Conservation (phyloP, 1,140 invertebrate species). For the Bombus waltoni region DNA sequence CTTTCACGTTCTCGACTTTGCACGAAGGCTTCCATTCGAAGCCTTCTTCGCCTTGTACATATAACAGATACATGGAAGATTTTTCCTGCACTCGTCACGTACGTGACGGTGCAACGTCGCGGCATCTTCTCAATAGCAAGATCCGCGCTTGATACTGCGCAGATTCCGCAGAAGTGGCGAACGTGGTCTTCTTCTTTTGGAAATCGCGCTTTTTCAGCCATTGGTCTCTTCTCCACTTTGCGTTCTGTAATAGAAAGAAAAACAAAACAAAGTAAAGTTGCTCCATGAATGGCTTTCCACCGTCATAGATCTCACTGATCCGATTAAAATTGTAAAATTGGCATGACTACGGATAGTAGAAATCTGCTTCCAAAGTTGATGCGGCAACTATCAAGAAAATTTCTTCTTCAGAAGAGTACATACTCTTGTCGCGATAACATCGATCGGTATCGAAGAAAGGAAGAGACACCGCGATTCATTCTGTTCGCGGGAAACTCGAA, state of each 20-base stretch:
- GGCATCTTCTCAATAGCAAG: conserved; percentile 77
- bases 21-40: conserved; percentile 73
- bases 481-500: no score
- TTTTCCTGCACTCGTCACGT: conserved; percentile 81
- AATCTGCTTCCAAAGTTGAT: no score
- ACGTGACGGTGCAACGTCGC: conserved; percentile 71
- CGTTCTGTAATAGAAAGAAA: not conserved
- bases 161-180: conserved; percentile 72
- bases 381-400: no score
- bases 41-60: conserved; percentile 73
- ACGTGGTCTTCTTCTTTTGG: conserved; percentile 15
- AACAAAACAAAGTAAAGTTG: not conserved
- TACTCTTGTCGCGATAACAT: no score
- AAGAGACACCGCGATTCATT: no score
- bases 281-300: not conserved
- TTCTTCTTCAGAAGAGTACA: no score
- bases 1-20: not conserved
- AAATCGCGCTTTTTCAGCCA: not conserved
- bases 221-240: not conserved
- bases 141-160: conserved; percentile 37
- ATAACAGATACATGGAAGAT: conserved; percentile 79
- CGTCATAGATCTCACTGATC: no score
- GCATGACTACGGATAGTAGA: no score
- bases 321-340: no score
- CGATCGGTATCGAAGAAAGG: no score